phyloP scores from a whole-genome alignment of 2,888 invertebrate genomes.

The Yponomeuta malinellus region DNA sequence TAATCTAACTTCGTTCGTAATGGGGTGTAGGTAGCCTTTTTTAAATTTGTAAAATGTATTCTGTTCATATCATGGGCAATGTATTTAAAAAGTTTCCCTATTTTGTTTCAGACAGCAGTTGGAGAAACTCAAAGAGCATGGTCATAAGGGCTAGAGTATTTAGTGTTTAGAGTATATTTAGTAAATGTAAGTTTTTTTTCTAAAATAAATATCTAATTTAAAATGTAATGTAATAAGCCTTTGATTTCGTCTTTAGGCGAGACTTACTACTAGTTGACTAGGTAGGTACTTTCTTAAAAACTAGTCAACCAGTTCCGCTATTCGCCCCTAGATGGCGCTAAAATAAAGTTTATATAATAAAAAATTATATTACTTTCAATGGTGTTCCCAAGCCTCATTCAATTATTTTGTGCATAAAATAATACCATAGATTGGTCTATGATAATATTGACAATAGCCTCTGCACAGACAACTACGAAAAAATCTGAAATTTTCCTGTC shows the following conservation, averaged over 20 bases:
- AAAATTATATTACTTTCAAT: too few species aligned
- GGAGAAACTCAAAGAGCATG: slow-evolving; percentile 76
- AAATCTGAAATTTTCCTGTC: too few species aligned
- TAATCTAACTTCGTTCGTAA: too few species aligned
- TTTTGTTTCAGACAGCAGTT: slow-evolving; percentile 74
- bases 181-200: slow-evolving; percentile 2
- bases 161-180: neutral
- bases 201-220: neutral
- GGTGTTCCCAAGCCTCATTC: too few species aligned
- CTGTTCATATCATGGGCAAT: too few species aligned
- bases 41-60: too few species aligned
- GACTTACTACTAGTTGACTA: neutral
- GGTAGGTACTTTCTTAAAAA: too few species aligned
- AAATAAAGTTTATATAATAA: neutral
- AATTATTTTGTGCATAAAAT: too few species aligned
- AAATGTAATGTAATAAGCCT: neutral
- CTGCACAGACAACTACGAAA: too few species aligned
- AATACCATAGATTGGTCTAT: too few species aligned
- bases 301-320: slow-evolving; percentile 1
- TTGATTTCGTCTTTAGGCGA: neutral
- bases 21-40: too few species aligned
- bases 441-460: too few species aligned
- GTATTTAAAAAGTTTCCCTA: neutral
- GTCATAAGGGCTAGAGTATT: neutral
- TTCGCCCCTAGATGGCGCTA: slow-evolving; percentile 8